Evolutionary conservation across 1,140 invertebrate species (phyloP), one percentile per base, ranked within the genome.

Genomic region (Triops longicaudatus): DNA sequence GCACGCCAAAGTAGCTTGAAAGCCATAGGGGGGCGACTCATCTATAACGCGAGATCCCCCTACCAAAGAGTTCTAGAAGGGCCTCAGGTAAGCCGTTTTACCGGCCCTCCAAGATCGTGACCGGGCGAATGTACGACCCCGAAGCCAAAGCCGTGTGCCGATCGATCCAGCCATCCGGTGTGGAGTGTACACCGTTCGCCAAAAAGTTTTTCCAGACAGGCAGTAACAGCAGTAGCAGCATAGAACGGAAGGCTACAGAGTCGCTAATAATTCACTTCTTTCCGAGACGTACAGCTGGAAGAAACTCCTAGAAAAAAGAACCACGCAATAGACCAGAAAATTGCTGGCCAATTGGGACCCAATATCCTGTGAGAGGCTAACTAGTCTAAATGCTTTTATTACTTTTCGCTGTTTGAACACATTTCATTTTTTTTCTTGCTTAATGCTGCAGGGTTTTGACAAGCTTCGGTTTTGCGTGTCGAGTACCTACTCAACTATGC

Each of bases 21-120:
- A 17, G 17, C 50, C 50, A 4, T 63, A 9, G 5, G 3, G 50
- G 17, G 50, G n/a, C 22, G 50, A 17, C 50, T n/a, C 17, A n/a
- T 22, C 17, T 63, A 63, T 63, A 63, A 63, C 50, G 6, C 50
- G 7, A 22, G 50, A 17, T 63, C 14, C 22, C 50, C 50, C 31
- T 37, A 37, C 31, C 31, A 37, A 63, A 22, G 17, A n/a, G 50
- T n/a, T 63, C 10, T 63, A 63, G 50, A 9, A 63, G 22, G 50
- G 50, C 50, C 50, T 22, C 50, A 63, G 50, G 50, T 63, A 63
- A 63, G 50, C 50, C 22, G 50, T 63, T 63, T 63, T 63, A 63
- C 50, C 50, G 50, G n/a, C 44, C 14, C 10, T 2, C 44, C 14
- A 63, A 63, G 50, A 63, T 63, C 50, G n/a, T 22, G n/a, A 63